Base-by-base conservation (phyloP, 2,888 invertebrate species). In the Cataglyphis rosenhaueri region DNA sequence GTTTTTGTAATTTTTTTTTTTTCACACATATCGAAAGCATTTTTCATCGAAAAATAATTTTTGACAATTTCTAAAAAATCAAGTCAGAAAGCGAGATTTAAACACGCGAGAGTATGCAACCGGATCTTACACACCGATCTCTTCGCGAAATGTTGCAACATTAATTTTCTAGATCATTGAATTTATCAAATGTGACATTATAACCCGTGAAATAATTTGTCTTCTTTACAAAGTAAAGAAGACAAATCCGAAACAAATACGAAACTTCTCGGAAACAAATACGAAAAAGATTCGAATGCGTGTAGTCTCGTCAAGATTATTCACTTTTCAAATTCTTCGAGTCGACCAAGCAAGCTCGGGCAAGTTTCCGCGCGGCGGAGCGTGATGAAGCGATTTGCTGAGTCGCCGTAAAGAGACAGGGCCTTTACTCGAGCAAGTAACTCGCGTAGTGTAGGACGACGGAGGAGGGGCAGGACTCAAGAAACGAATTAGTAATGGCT, bases 401-500 rank as follows among this genome's bases (percentile, higher is more conserved):
- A 84, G 85, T 87, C 81, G 84, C 88, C 88, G 68, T 81, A 68
- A 76, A 59, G 85, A 88, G 89, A 86, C 89, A 89, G 87, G 84
- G 68, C 55, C 29, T 71, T 68, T 62, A 66, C 59, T 74, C 38
- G 48, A 44, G 35, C 65, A 62, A 74, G 82, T 82, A 66, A 70
- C 81, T 75, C 82, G 55, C 44, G 55, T 15, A 35, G 65, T n/a
- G 52, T 59, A 66, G 74, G 3, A 38, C 12, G 48, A 38, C 35
- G 64, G 29, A n/a, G 25, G 52, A 35, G 21, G 57, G 25, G 44
- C 32, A 57, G 44, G 74, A 82, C 85, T 70, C 87, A 73, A 78
- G 81, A 61, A 75, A 82, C 66, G 88, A 85, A 89, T 89, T 90
- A 90, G 89, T 84, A 86, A 88, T 86, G 89, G 84, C 85, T 86